These are phyloP conservation scores for Hylia prasina DNA, from an alignment of 2,113 vertebrate species.

Conservation along the genomic window DNA sequence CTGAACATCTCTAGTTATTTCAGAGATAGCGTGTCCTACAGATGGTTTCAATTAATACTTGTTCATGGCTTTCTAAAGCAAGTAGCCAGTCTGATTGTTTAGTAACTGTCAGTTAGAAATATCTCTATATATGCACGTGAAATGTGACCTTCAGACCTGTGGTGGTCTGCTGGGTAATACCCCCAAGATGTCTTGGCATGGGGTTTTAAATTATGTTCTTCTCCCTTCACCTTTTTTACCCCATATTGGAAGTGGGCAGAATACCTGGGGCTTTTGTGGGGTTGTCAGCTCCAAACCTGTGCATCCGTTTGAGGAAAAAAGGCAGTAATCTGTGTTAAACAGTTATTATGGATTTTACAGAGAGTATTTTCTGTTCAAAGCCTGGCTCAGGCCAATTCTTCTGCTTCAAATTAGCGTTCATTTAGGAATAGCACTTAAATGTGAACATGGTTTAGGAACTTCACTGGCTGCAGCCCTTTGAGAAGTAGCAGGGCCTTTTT, in stretches of 20 bases:
- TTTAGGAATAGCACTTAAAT: neutral
- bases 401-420: neutral
- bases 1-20: neutral
- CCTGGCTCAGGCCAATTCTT: neutral
- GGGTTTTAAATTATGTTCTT: neutral
- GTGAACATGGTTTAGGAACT: neutral
- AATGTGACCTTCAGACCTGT: neutral
- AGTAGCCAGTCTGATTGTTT: neutral
- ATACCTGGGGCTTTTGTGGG: neutral
- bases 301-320: neutral
- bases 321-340: neutral
- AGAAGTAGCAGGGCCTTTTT: neutral
- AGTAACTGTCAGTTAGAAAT: neutral
- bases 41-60: neutral
- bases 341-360: neutral
- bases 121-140: neutral
- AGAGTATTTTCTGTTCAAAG: neutral
- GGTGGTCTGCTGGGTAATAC: neutral
- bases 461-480: neutral
- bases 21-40: neutral
- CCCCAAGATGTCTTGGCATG: neutral
- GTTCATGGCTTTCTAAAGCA: neutral
- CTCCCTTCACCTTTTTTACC: neutral
- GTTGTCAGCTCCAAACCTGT: neutral
- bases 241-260: neutral